Base-by-base conservation (phyloP, 1,140 invertebrate genomes). In the Hycleus cichorii region DNA sequence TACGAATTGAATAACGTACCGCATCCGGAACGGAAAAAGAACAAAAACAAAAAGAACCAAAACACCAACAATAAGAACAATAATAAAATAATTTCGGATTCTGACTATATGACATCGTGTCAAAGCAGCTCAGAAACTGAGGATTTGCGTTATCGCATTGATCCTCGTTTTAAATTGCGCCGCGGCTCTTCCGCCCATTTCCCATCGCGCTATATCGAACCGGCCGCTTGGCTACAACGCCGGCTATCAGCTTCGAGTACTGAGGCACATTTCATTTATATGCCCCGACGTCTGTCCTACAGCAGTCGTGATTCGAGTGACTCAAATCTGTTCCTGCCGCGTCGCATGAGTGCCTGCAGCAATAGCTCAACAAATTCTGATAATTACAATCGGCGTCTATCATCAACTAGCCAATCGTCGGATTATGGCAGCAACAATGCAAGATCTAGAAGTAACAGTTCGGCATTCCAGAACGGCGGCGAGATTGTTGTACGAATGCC, bases 401-500 rank as follows among this genome's bases (percentile, higher is more conserved):
- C 80, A 2, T 79, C 75, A 49, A 80, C 71, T 69, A 78, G 75
- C 49, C 71, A 77, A 51, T 72, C 75, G 48, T 77, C 76, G 0
- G 76, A 77, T 3, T 74, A 68, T 39, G 18, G 18, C 18, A 77
- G 78, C 39, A 42, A 11, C 10, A 65, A 69, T 12, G 65, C 68
- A 5, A 61, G 80, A 25, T 76, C 80, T 0, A 74, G 80, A 51
- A 82, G 78, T 59, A 82, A 81, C 61, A 81, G 79, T 55, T 69
- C 77, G 39, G 74, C 77, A 3, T 69, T 74, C 73, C 70, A 74
- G 49, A 79, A 79, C 64, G 11, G 32, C 32, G 77, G 78, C 11
- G 85, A 86, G 47, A 85, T 86, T 60, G 79, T 89, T 10, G 77
- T 90, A n/a, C 80, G 91, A 39, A 78, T 88, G 72, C 91, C 91